Percentiles rank a stretch among this genome's conserved stretches.
Conservation (phyloP, 2,113 vertebrate species). For the Laticauda laticaudata region DNA sequence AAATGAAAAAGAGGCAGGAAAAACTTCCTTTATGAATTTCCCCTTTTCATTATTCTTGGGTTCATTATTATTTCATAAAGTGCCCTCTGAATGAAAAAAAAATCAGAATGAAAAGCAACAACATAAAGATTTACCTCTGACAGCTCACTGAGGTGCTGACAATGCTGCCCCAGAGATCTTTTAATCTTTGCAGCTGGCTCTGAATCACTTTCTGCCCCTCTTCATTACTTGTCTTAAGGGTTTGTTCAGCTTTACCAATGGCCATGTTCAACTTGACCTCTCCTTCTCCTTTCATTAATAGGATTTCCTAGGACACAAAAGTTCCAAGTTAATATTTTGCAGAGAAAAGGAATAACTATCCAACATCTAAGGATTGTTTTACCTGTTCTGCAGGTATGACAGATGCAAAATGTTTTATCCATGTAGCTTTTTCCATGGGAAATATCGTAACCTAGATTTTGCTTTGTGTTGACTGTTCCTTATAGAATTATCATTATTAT, state of each 20-base stretch:
- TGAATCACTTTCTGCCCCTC: constrained; percentile 84
- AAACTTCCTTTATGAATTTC: neutral
- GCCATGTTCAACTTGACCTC: constrained; percentile 96
- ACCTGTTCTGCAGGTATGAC: neutral
- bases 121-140: constrained; percentile 80
- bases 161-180: constrained; percentile 82
- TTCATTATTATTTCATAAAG: neutral
- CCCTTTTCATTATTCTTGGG: neutral
- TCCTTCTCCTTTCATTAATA: constrained; percentile 94
- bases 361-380: neutral
- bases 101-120: neutral
- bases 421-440: neutral
- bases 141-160: constrained; percentile 80
- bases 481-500: neutral
- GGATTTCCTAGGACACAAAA: constrained; percentile 82
- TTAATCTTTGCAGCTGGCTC: constrained; percentile 82
- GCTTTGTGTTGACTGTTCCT: neutral
- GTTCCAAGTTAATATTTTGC: constrained; percentile 11
- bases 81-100: neutral
- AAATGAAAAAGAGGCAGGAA: neutral
- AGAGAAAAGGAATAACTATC: constrained; percentile 4
- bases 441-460: neutral
- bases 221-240: constrained; percentile 77
- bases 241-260: constrained; percentile 91
- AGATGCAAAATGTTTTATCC: neutral